A percentile compares a stretch with the other conserved stretches of the same genome.
phyloP scores from a whole-genome alignment of 2,797 vertebrate species.

The Tragelaphus eurycerus region DNA sequence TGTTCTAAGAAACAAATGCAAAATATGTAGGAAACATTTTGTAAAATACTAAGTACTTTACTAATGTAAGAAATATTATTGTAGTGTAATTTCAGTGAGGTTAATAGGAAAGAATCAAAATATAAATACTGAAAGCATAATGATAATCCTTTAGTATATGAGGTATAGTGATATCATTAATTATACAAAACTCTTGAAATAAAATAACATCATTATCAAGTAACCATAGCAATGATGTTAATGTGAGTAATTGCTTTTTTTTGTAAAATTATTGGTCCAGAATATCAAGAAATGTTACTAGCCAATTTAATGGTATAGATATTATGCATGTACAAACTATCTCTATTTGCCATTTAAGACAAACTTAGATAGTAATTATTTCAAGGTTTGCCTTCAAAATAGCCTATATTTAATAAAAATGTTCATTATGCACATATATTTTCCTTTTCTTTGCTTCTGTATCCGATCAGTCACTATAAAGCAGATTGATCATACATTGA shows the following conservation, averaged over 20 bases:
- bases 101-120: not conserved
- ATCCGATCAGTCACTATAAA: not conserved
- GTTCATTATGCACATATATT: not conserved
- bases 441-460: not conserved
- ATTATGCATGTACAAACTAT: not conserved
- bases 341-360: not conserved
- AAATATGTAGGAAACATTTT: not conserved
- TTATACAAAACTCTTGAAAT: not conserved
- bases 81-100: not conserved
- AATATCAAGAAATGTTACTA: not conserved
- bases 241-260: not conserved
- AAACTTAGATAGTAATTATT: not conserved
- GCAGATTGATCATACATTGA: not conserved
- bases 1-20: not conserved
- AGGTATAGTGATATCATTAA: not conserved
- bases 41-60: not conserved
- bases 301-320: not conserved
- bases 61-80: not conserved
- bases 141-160: not conserved
- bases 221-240: not conserved
- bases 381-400: not conserved
- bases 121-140: not conserved
- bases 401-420: not conserved
- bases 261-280: not conserved
- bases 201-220: not conserved